A percentile compares a stretch with the other conserved stretches of the same genome.
These are phyloP conservation scores for Chrysocyon brachyurus DNA, from an alignment of 2,797 vertebrate species.

Conservation along the genomic window DNA sequence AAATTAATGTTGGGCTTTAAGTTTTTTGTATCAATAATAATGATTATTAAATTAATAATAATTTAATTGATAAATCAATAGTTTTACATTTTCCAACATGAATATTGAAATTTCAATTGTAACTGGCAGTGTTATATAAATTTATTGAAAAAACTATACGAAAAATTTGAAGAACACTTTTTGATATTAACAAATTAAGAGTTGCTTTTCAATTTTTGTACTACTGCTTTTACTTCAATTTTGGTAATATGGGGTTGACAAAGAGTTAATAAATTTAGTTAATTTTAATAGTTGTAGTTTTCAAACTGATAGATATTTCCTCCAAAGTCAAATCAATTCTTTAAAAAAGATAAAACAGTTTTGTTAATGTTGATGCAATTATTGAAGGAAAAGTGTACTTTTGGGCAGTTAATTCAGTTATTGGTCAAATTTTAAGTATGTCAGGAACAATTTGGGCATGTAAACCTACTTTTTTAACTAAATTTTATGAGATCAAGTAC, in stretches of 20 bases:
- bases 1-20: conserved; percentile 63
- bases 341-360: conserved; percentile 16
- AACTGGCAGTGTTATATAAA: conserved; percentile 37
- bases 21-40: conserved; percentile 44
- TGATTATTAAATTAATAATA: neutral
- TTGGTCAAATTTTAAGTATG: neutral
- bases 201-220: conserved; percentile 29
- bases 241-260: conserved; percentile 44
- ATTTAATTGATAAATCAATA: neutral
- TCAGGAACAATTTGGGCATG: neutral
- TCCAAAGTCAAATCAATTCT: conserved; percentile 49
- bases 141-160: conserved; percentile 30
- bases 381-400: conserved; percentile 27
- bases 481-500: neutral
- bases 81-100: neutral
- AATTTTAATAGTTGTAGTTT: conserved; percentile 22
- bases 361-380: neutral
- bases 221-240: conserved; percentile 41
- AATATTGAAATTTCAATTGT: conserved; percentile 45
- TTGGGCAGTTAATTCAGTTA: neutral
- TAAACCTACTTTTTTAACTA: conserved; percentile 11
- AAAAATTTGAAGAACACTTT: conserved; percentile 45
- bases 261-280: conserved; percentile 26
- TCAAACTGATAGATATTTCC: conserved; percentile 14
- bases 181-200: conserved; percentile 44